phyloP scores from a whole-genome alignment of 2,888 invertebrate species.

The Pyralis farinalis region DNA sequence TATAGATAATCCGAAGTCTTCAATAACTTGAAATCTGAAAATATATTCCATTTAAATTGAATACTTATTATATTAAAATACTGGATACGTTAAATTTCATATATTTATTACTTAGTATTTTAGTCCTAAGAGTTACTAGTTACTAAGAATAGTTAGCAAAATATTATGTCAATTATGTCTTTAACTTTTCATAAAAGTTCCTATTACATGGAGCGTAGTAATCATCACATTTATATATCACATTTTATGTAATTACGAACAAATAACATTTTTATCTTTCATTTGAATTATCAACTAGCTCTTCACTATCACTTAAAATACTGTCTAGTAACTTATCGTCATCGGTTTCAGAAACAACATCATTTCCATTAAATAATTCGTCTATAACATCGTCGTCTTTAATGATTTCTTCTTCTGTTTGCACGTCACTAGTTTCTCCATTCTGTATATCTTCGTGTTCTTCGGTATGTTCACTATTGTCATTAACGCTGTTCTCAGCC shows the following conservation, averaged over 20 bases:
- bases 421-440: background rate
- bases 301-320: conserved; percentile 35
- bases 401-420: conserved; percentile 16
- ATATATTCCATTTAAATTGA: too few relatives aligned
- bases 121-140: too few relatives aligned
- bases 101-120: too few relatives aligned
- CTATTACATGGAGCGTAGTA: too few relatives aligned
- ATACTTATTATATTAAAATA: too few relatives aligned
- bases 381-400: conserved; percentile 30
- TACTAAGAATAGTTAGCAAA: too few relatives aligned
- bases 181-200: too few relatives aligned
- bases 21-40: too few relatives aligned
- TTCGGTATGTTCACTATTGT: conserved; percentile 15
- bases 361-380: conserved; percentile 25
- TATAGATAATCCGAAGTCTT: too few relatives aligned
- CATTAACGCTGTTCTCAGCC: conserved; percentile 8
- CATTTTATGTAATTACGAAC: conserved; percentile 8
- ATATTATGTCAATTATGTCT: too few relatives aligned
- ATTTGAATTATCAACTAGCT: conserved; percentile 8
- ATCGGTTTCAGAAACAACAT: conserved; percentile 28
- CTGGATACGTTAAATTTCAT: too few relatives aligned
- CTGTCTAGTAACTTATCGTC: conserved; percentile 38
- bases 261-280: conserved; percentile 10
- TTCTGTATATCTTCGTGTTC: conserved; percentile 7
- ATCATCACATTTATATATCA: conserved; percentile 14